Percentiles rank a stretch among this genome's conserved stretches.
Evolutionary conservation across 2,797 vertebrate species (phyloP).

Genomic region (Rhynchotus rufescens): DNA sequence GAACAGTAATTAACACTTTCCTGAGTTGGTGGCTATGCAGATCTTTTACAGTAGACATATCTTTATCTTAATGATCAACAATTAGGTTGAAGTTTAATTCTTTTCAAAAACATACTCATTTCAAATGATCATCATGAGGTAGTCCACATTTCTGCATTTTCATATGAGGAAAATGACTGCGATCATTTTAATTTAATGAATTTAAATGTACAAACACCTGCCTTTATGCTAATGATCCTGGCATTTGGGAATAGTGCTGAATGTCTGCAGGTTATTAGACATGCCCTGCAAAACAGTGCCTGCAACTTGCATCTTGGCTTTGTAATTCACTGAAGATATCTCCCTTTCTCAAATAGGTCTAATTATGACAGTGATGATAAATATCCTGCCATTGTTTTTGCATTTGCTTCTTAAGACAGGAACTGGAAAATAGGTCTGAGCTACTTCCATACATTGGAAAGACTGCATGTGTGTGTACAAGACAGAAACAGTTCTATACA

Average conservation of each 20-base stretch:
- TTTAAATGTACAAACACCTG: conserved; percentile 43
- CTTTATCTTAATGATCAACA: not conserved
- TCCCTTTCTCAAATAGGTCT: conserved; percentile 50
- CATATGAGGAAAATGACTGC: conserved; percentile 23
- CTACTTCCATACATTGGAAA: conserved; percentile 10
- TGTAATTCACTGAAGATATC: conserved; percentile 51
- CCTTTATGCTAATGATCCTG: conserved; percentile 47
- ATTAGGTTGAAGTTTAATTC: not conserved
- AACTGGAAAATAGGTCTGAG: conserved; percentile 47
- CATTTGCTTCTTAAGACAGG: conserved; percentile 50
- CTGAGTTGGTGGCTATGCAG: not conserved
- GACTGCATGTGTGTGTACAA: not conserved
- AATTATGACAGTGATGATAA: conserved; percentile 69
- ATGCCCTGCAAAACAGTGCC: conserved; percentile 40
- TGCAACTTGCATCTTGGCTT: conserved; percentile 46
- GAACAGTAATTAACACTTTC: not conserved
- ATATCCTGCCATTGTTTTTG: conserved; percentile 27
- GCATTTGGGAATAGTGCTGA: conserved; percentile 42
- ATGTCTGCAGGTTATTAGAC: conserved; percentile 52
- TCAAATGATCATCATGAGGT: not conserved
- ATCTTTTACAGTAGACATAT: not conserved
- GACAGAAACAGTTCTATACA: conserved; percentile 34
- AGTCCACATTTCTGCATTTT: not conserved
- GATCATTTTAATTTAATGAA: conserved; percentile 43
- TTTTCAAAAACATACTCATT: not conserved